Evolutionary conservation across 2,113 vertebrate species (phyloP).

Genomic region (Lagopus muta): DNA sequence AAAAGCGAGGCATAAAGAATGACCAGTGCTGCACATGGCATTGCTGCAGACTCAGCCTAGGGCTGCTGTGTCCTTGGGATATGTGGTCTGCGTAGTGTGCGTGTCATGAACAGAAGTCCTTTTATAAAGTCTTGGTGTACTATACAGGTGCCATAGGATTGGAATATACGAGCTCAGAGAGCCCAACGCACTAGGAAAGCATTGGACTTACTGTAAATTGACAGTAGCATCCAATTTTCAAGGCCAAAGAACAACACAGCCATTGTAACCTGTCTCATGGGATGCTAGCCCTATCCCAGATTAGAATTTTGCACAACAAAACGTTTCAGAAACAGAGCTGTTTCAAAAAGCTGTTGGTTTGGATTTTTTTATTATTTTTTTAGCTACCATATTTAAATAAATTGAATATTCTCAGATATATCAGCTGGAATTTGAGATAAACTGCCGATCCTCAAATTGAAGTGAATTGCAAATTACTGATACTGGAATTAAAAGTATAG

Average conservation of each 20-base stretch:
- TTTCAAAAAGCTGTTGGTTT: not conserved
- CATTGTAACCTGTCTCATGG: rapidly evolving
- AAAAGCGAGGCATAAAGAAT: not conserved
- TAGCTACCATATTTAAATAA: not conserved
- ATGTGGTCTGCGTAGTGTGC: not conserved
- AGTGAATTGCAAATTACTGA: not conserved
- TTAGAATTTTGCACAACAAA: not conserved
- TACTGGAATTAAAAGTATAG: not conserved
- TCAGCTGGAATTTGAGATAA: not conserved
- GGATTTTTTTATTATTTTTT: not conserved
- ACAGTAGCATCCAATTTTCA: not conserved
- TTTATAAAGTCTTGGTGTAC: not conserved
- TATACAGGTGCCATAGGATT: not conserved
- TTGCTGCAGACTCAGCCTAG: not conserved
- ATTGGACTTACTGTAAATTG: rapidly evolving
- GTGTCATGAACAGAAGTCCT: not conserved
- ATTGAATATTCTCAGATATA: not conserved
- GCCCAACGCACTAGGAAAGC: not conserved
- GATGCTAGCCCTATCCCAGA: not conserved
- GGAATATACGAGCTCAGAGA: not conserved
- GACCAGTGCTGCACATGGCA: not conserved
- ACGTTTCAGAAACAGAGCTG: not conserved
- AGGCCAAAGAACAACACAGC: not conserved
- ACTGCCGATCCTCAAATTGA: not conserved
- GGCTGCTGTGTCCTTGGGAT: not conserved